Evolutionary conservation across 2,888 invertebrate genomes (phyloP).

Genomic region (Lochmaea capreae): DNA sequence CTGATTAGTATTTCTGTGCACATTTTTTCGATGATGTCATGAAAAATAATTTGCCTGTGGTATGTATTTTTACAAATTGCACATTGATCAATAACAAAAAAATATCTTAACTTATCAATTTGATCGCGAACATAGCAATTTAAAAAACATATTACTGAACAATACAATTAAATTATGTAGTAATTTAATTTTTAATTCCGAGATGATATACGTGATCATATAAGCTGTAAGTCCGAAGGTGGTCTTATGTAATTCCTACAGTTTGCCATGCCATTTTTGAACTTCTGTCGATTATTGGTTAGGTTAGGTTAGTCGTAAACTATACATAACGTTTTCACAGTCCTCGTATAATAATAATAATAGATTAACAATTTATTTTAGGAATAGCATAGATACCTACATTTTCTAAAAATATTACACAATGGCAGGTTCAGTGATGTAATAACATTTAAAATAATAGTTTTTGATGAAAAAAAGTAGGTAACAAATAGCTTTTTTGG

Average conservation of each 20-base stretch:
- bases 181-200: too few species aligned
- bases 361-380: too few species aligned
- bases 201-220: neutral
- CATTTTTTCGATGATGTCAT: neutral
- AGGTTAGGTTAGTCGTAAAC: too few species aligned
- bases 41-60: neutral
- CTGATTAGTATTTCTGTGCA: too few species aligned
- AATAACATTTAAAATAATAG: too few species aligned
- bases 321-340: too few species aligned
- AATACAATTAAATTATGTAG: neutral
- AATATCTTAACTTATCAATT: neutral
- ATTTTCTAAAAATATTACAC: too few species aligned
- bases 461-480: too few species aligned
- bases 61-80: neutral
- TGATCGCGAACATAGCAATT: neutral
- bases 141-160: neutral
- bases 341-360: too few species aligned
- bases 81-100: neutral
- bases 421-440: too few species aligned
- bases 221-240: neutral
- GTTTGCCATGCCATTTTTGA: neutral
- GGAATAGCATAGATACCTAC: too few species aligned
- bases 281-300: neutral
- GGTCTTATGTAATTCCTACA: neutral
- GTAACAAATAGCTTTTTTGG: too few species aligned